Evolutionary conservation across 2,113 vertebrate species (phyloP).

Genomic region (Lamprotornis superbus): DNA sequence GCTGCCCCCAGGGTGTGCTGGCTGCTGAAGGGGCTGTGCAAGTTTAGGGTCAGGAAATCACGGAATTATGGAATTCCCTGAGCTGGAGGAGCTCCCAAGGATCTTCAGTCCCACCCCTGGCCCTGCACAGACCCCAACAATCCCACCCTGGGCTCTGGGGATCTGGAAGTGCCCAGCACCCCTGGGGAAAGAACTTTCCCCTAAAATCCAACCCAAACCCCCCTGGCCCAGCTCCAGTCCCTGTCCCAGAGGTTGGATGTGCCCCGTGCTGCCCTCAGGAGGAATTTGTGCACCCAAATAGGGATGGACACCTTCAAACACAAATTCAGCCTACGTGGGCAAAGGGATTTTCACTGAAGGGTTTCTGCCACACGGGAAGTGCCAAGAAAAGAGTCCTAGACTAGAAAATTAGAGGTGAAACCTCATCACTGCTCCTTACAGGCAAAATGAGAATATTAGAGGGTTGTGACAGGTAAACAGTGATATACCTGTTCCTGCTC

Average conservation of each 20-base stretch:
- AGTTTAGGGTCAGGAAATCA: background rate
- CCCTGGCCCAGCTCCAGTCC: background rate
- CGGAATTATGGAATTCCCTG: background rate
- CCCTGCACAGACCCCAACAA: background rate
- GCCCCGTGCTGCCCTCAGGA: background rate
- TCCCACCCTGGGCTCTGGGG: background rate
- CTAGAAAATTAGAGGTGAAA: background rate
- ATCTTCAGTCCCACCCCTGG: background rate
- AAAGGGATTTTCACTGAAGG: background rate
- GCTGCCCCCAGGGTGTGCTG: rapidly evolving
- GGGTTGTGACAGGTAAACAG: background rate
- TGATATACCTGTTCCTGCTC: background rate
- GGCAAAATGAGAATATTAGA: background rate
- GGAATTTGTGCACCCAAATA: rapidly evolving
- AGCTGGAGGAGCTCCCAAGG: background rate
- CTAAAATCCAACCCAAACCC: rapidly evolving
- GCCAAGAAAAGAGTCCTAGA: background rate
- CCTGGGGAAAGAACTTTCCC: background rate
- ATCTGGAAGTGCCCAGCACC: background rate
- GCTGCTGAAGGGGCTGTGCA: background rate
- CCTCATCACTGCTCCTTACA: background rate
- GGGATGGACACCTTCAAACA: background rate
- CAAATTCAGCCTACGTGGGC: rapidly evolving
- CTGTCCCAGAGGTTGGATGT: rapidly evolving
- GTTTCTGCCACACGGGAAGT: background rate